Conservation (phyloP, 2,113 vertebrate genomes). For the Bombycilla garrulus region DNA sequence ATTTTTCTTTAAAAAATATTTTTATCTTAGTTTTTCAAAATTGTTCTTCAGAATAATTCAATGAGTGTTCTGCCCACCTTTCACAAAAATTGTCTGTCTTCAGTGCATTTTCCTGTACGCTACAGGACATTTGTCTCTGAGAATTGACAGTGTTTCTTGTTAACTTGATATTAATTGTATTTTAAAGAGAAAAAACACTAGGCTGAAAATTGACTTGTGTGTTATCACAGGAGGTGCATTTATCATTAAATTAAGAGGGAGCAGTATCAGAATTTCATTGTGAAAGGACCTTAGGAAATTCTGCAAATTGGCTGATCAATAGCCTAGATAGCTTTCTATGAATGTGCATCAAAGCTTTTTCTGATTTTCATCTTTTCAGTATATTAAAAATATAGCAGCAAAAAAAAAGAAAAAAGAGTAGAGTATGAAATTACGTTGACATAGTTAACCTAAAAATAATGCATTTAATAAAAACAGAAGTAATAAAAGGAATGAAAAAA, state of each 20-base stretch:
- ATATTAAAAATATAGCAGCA: not conserved
- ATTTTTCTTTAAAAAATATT: not conserved
- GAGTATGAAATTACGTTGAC: not conserved
- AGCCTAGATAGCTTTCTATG: not conserved
- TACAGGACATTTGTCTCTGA: not conserved
- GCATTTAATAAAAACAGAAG: not conserved
- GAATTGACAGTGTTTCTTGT: not conserved
- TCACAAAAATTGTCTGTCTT: not conserved
- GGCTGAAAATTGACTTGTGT: not conserved
- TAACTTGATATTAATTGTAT: not conserved
- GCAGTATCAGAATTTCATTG: not conserved
- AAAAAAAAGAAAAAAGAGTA: not conserved
- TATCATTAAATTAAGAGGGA: not conserved
- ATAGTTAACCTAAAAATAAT: not conserved
- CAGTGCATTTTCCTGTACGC: not conserved
- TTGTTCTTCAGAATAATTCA: not conserved
- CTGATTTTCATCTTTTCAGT: not conserved
- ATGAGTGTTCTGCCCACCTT: not conserved
- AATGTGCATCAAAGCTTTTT: not conserved
- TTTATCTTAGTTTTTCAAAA: not conserved
- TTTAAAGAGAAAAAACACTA: not conserved
- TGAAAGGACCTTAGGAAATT: not conserved
- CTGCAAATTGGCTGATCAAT: not conserved
- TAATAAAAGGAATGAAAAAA: not conserved
- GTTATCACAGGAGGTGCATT: not conserved